Conservation (phyloP, 1,140 invertebrate genomes). For the Saccostrea cuccullata region DNA sequence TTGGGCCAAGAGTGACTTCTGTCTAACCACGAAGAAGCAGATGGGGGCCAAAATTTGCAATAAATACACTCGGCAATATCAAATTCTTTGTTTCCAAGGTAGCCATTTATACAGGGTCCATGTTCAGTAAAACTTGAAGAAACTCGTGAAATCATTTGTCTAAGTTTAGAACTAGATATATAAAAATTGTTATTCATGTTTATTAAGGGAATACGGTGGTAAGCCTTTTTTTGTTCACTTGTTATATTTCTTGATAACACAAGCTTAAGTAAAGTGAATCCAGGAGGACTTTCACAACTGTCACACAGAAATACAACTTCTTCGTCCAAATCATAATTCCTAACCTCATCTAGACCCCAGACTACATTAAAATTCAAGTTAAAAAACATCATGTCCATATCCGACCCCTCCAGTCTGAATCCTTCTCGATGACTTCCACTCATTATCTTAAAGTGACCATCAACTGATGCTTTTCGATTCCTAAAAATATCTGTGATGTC, state of each 20-base stretch:
- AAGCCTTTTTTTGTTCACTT: too few species aligned
- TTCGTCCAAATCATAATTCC: too few species aligned
- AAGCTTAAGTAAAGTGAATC: neutral
- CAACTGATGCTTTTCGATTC: too few species aligned
- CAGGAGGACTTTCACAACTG: neutral
- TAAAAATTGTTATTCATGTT: neutral
- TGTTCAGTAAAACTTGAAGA: neutral
- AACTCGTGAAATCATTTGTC: neutral
- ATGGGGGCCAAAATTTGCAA: neutral
- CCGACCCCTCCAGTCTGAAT: neutral
- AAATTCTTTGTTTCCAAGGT: neutral
- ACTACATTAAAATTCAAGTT: too few species aligned
- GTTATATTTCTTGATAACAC: too few species aligned
- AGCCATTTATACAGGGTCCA: neutral
- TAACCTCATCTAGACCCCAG: too few species aligned
- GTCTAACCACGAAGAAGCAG: neutral
- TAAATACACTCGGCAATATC: neutral
- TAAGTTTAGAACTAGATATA: neutral
- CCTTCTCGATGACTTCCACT: neutral
- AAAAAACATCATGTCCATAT: neutral
- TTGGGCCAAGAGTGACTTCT: slow-evolving; percentile 20
- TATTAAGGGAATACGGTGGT: too few species aligned
- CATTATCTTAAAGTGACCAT: too few species aligned
- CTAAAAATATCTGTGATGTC: neutral
- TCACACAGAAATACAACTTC: too few species aligned